Evolutionary conservation across 2,888 invertebrate species (phyloP).

Genomic region (Parnassius glacialis): DNA sequence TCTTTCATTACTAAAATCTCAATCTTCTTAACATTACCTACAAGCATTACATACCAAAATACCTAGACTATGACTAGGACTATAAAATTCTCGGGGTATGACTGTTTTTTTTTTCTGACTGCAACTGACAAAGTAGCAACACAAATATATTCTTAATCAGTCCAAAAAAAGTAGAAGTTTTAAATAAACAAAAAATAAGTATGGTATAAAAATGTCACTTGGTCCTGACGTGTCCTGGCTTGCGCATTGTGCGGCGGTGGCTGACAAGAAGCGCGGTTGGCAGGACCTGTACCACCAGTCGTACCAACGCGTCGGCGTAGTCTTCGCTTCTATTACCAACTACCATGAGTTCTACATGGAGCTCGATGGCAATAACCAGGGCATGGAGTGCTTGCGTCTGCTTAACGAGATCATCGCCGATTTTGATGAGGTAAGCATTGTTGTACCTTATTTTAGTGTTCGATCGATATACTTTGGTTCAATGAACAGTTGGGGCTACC

Average conservation of each 20-base stretch:
- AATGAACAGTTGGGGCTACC: no score
- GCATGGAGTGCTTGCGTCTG: conserved; percentile 92
- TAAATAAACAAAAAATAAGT: not conserved
- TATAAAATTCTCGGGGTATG: no score
- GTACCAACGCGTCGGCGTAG: conserved; percentile 93
- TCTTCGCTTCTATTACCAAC: conserved; percentile 96
- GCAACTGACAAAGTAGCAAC: no score
- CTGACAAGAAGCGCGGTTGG: conserved; percentile 39
- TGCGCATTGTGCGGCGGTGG: conserved; percentile 34
- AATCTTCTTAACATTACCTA: no score
- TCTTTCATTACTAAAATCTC: no score
- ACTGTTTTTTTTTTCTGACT: no score
- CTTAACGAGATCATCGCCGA: conserved; percentile 96
- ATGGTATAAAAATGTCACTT: conserved; percentile 14
- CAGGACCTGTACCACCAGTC: conserved; percentile 95
- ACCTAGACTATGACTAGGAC: no score
- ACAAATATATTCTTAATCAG: not conserved
- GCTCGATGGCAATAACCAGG: conserved; percentile 95
- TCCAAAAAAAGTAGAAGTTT: not conserved
- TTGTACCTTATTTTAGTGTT: not conserved
- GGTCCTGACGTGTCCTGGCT: conserved; percentile 31
- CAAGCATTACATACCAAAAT: no score
- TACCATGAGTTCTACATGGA: conserved; percentile 97
- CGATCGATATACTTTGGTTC: no score
- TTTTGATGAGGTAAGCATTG: conserved; percentile 89